Conservation (phyloP, 2,113 vertebrate genomes). For the Gymnocephalus cernua region DNA sequence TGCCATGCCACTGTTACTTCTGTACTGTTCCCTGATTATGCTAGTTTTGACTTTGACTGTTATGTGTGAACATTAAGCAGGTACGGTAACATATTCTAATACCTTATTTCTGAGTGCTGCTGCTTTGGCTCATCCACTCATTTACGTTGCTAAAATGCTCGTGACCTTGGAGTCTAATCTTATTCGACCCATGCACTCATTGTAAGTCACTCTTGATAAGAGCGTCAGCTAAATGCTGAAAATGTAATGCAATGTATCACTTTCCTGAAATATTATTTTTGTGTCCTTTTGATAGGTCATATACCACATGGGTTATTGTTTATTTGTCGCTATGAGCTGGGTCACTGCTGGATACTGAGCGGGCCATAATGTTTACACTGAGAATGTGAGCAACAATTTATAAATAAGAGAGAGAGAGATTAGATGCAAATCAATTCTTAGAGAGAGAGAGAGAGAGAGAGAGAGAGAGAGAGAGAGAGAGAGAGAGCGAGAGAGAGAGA, state of each 20-base stretch:
- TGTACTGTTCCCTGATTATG: not conserved
- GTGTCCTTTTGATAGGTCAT: slow-evolving; percentile 70
- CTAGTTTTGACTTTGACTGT: not conserved
- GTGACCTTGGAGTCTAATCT: slow-evolving; percentile 79
- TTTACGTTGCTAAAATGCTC: slow-evolving; percentile 65
- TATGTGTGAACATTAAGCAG: slow-evolving; percentile 47
- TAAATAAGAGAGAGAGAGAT: slow-evolving; percentile 36
- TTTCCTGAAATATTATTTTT: slow-evolving; percentile 67
- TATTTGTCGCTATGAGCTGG: slow-evolving; percentile 44
- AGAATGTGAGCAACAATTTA: slow-evolving; percentile 57
- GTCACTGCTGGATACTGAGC: slow-evolving; percentile 48
- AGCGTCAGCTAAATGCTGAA: slow-evolving; percentile 57
- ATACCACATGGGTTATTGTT: slow-evolving; percentile 40
- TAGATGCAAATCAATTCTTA: slow-evolving; percentile 47
- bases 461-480: slow-evolving; percentile 3
- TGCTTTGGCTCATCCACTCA: slow-evolving; percentile 49
- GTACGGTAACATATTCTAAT: slow-evolving; percentile 47
- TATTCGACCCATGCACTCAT: slow-evolving; percentile 69
- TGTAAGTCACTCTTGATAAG: slow-evolving; percentile 73
- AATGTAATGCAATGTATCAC: slow-evolving; percentile 68
- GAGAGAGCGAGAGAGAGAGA: slow-evolving; percentile 19
- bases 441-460: slow-evolving; percentile 5
- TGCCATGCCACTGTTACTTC: not conserved
- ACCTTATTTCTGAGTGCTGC: slow-evolving; percentile 55
- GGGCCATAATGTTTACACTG: slow-evolving; percentile 23